Evolutionary conservation across 2,888 invertebrate species (phyloP), one percentile per base, ranked within the genome.

Genomic region (Dascillus cervinus): DNA sequence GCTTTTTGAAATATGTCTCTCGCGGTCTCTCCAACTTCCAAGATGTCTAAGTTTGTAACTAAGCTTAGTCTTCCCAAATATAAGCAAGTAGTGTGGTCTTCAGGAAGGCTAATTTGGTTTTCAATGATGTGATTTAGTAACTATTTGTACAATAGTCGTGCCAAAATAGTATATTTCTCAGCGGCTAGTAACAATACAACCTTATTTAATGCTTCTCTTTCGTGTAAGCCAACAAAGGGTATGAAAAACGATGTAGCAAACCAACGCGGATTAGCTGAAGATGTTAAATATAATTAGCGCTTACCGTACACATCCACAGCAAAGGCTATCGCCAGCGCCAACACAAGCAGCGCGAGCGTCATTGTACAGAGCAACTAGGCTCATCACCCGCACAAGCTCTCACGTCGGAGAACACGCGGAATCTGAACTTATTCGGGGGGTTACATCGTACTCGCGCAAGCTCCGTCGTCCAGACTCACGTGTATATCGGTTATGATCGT

Each of bases 51-150:
- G 49, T 57, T 57, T 55, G 46, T 45, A 49, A 53, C 50, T 32
- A 39, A 39, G 34, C 36, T 34, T 36, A 40, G 38, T 42, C 17
- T 4, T 8, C 8, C 34, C 38, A 36, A 35, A 40, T 31, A 32
- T 39, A 38, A 39, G 34, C 34, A 31, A 35, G 32, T 27, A 29
- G 27, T 54, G 58, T 48, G 58, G 59, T 58, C 52, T 48, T 54
- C 48, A 53, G 46, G 55, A 55, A 56, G 55, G 55, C 59, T 60
- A 58, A 61, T 61, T 58, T 60, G 55, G 53, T 56, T 49, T 55
- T 44, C 52, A 52, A 57, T 54, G 56, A 56, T 56, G 60, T 62
- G 60, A 64, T 64, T 64, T 62, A 62, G 47, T 52, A 45, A 53
- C 52, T 56, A 56, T 59, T 59, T 59, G 60, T 60, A 56, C 50